Conservation (phyloP, 2,797 vertebrate genomes). For the Phoxinus dragarum region DNA sequence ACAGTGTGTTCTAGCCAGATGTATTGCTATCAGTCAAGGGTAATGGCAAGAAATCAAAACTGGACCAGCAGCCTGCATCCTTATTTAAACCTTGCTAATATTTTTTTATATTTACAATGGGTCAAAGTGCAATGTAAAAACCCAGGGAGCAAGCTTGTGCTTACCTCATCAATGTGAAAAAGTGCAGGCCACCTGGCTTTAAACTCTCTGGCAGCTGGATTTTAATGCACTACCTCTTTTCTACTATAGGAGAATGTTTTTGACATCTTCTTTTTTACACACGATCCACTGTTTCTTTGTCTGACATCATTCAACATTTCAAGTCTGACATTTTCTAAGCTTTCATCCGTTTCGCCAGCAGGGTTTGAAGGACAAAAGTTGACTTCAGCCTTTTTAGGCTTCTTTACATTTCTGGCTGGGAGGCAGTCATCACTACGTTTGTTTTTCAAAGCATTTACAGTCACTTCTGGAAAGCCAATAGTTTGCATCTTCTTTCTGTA, state of each 20-base stretch:
- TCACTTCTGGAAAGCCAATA: slow-evolving; percentile 40
- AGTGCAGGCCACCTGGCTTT: slow-evolving; percentile 38
- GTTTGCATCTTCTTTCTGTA: slow-evolving; percentile 42
- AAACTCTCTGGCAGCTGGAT: slow-evolving; percentile 16
- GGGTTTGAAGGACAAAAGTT: slow-evolving; percentile 44
- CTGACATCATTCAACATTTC: slow-evolving; percentile 41
- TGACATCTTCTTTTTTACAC: slow-evolving; percentile 13
- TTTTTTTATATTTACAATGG: slow-evolving; percentile 7
- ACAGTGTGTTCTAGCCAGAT: neutral
- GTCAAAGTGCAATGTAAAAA: slow-evolving; percentile 7
- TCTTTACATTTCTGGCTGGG: slow-evolving; percentile 49
- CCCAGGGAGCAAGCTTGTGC: neutral
- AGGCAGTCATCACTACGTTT: slow-evolving; percentile 36
- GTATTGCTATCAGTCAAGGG: neutral
- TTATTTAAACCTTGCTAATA: neutral
- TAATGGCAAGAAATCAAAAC: slow-evolving; percentile 28
- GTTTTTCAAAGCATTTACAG: slow-evolving; percentile 43
- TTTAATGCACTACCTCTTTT: slow-evolving; percentile 34
- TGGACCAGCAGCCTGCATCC: slow-evolving; percentile 6
- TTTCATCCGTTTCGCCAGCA: slow-evolving; percentile 46
- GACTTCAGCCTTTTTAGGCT: slow-evolving; percentile 48
- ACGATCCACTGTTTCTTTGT: slow-evolving; percentile 15
- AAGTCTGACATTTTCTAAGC: slow-evolving; percentile 45
- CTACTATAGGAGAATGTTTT: slow-evolving; percentile 36
- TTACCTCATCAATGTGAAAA: slow-evolving; percentile 34